phyloP scores from a whole-genome alignment of 2,888 invertebrate genomes.

The Platynereis dumerilii region DNA sequence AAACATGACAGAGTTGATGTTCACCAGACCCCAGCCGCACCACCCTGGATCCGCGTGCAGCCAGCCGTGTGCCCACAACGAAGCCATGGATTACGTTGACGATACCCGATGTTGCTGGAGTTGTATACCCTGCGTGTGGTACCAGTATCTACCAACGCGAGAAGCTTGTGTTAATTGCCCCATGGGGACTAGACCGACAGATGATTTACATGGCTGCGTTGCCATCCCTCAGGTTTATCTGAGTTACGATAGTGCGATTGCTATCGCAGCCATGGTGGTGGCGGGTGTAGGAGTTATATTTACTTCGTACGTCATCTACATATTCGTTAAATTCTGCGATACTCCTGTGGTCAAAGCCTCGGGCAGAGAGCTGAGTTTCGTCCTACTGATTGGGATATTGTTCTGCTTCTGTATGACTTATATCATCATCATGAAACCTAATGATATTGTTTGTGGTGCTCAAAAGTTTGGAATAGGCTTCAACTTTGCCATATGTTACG shows the following conservation, averaged over 20 bases:
- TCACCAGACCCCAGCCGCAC: constrained; percentile 25
- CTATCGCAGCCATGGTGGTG: constrained; percentile 86
- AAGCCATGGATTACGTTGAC: constrained; percentile 90
- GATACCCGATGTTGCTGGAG: constrained; percentile 71
- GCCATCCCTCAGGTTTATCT: constrained; percentile 67
- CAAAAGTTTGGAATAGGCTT: constrained; percentile 63
- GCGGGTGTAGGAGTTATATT: constrained; percentile 61
- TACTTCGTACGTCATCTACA: constrained; percentile 55
- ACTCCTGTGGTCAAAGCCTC: constrained; percentile 65
- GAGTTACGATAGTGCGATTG: constrained; percentile 79
- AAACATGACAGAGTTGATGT: constrained; percentile 28
- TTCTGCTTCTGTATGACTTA: constrained; percentile 62
- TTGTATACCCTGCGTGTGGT: constrained; percentile 77
- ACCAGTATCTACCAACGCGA: constrained; percentile 67
- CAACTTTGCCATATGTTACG: constrained; percentile 63
- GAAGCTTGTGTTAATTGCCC: constrained; percentile 74
- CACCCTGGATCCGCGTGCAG: constrained; percentile 70
- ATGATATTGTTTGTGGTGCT: constrained; percentile 58
- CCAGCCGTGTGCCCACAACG: constrained; percentile 84
- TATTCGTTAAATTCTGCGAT: constrained; percentile 60
- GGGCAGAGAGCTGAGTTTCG: constrained; percentile 64
- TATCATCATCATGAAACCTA: constrained; percentile 61
- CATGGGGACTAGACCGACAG: constrained; percentile 80
- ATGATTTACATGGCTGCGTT: constrained; percentile 69
- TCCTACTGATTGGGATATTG: constrained; percentile 60